Base-by-base conservation (phyloP, 2,888 invertebrate genomes). In the Drosophila diplacantha region DNA sequence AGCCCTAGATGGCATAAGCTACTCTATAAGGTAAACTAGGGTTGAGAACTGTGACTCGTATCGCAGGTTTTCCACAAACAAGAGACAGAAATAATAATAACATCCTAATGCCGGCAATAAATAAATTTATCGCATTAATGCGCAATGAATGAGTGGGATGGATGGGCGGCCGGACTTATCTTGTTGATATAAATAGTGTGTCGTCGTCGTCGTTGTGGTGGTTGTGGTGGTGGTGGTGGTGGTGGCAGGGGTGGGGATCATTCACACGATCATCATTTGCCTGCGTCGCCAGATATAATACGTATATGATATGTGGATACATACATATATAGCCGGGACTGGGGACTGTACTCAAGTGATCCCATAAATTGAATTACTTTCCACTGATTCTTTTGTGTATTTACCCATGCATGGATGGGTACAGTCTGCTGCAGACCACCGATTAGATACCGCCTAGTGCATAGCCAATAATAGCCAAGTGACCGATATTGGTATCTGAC, bases 91-190 rank as follows among this genome's bases (percentile, higher is more conserved):
- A 61, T 56, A 59, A 63, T 32, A 53, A 60, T 57, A 59, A 63
- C 26, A 53, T 58, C 37, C 57, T 81, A 78, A 73, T 76, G 50
- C 55, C 12, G 35, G 71, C 62, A 76, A 81, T 81, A 76, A 74
- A 76, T 71, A 52, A 38, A 70, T 64, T 74, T 67, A 76, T 81
- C 72, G 65, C 72, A 66, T 63, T 75, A 77, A 81, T 80, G 71
- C 74, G 64, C 57, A 68, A 41, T 58, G 61, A 72, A 73, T 66
- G 61, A 66, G 69, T 66, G 66, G 35, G 43, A 39, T 34, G 60
- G 43, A 43, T 47, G 43, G 34, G 39, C n/a, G 22, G 34, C 38
- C 18, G 22, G 64, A 63, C 41, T 43, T 61, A 61, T 61, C 64
- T 61, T 24, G n/a, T 31, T 51, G 64, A 63, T 62, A 59, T 59